phyloP scores from a whole-genome alignment of 2,113 vertebrate genomes.

The Gymnobelideus leadbeateri region DNA sequence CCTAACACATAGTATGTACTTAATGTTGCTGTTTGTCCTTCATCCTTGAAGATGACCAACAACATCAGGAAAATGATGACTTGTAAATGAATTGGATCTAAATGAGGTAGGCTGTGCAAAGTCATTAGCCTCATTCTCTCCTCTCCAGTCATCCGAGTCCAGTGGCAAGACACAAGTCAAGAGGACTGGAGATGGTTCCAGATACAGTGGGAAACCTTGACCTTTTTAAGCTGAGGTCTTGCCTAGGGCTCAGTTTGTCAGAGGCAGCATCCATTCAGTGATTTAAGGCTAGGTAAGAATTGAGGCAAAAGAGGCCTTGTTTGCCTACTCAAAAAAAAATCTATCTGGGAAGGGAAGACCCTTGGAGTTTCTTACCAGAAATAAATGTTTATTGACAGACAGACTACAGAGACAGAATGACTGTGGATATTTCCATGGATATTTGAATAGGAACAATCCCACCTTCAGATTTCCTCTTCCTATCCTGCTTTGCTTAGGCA shows the following conservation, averaged over 20 bases:
- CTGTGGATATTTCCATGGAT: too few species aligned
- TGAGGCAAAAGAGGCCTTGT: neutral
- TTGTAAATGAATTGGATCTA: neutral
- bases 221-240: neutral
- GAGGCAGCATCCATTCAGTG: neutral
- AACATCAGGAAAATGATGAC: neutral
- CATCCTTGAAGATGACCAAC: neutral
- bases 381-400: neutral
- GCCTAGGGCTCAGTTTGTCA: neutral
- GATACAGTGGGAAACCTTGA: neutral
- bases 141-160: neutral
- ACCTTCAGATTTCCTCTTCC: too few species aligned
- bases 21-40: too few species aligned
- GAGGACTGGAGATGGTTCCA: neutral
- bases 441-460: too few species aligned
- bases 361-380: neutral
- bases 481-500: too few species aligned
- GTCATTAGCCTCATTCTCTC: neutral
- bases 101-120: neutral
- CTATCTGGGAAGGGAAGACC: neutral
- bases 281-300: neutral
- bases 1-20: neutral
- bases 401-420: neutral
- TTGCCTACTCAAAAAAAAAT: neutral
- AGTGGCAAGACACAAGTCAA: neutral